Evolutionary conservation across 2,113 vertebrate genomes (phyloP), one percentile per base, ranked within the genome.

Genomic region (Pagrus major): DNA sequence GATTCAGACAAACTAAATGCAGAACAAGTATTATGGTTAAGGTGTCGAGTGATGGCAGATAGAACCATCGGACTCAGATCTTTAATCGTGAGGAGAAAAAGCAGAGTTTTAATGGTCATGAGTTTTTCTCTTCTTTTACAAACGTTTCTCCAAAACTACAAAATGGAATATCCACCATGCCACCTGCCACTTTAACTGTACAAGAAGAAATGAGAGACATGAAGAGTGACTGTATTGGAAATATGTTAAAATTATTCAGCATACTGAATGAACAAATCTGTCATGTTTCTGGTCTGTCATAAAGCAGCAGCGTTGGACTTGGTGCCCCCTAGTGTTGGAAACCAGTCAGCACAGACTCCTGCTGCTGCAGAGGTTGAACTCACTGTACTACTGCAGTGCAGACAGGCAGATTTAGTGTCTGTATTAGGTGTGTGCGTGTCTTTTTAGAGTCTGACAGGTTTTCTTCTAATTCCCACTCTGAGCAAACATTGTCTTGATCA

Each of bases 311-410:
- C 11, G 1, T 76, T 46, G 61, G 23, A 29, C 46, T 25, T 78
- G 54, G 46, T 14, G 5, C 83, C 81, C 64, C 14, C 68, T 42
- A 67, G 79, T 88, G 92, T 59, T 63, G 15, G 2, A 29, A 72
- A 55, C 6, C 5, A 44, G 39, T 64, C 25, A 67, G 3, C 16
- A 52, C 83, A 82, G 10, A 21, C 29, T 52, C n/a, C 11, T 44
- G 7, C 44, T 61, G 37, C 69, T 64, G 63, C 78, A 83, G 47
- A 56, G 80, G 37, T 60, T 56, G 46, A 56, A 77, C 41, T 63
- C 27, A 51, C 35, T 37, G 16, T 47, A 10, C 27, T 85, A 56
- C 87, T 93, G 92, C 91, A 92, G 67, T 92, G 88, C 87, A 91
- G 89, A 71, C 60, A 60, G 66, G 63, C 58, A 6, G 5, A 31